Base-by-base conservation (phyloP, 2,888 invertebrate genomes). In the Ganaspis brasiliensis region DNA sequence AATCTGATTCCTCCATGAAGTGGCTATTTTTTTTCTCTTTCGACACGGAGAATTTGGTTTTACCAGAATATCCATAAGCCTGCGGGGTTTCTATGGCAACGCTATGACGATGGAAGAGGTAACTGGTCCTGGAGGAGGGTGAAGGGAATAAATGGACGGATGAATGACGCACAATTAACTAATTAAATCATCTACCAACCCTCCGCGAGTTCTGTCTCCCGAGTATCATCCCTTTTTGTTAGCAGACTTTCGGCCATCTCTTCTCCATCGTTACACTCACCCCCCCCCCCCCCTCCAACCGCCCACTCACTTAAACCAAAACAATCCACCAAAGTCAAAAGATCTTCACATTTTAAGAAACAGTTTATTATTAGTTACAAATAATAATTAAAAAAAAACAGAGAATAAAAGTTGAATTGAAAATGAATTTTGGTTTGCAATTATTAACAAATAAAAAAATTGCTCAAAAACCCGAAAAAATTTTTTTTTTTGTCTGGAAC, bases 101-200 rank as follows among this genome's bases (percentile, higher is more conserved):
- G 80, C 81, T 80, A 77, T 82, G 80, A 80, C 79, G 81, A 79
- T 77, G 78, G 81, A 57, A 75, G 77, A 77, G 81, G 76, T 76
- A 75, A 80, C 80, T 81, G 79, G 79, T 78, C 77, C 80, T 74
- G 79, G 80, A 75, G 78, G 81, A 80, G 80, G 84, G 80, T 80
- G 84, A 86, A 87, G 87, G 88, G 90, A 89, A 89, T 90, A 89
- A 89, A 90, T 90, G 89, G 90, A 90, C 90, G 90, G 91, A 90
- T 90, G 90, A 90, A 90, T 90, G 90, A 90, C 90, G 89, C 90
- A 90, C 90, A 90, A 90, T 90, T 91, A 90, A 90, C 90, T 90
- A 90, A 90, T 91, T 91, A 90, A 90, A 90, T 90, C 90, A 90
- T 90, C 90, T 89, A 77, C 87, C 89, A 86, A 88, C 87, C 88